Evolutionary conservation across 2,888 invertebrate species (phyloP).

Genomic region (Apamea monoglypha): DNA sequence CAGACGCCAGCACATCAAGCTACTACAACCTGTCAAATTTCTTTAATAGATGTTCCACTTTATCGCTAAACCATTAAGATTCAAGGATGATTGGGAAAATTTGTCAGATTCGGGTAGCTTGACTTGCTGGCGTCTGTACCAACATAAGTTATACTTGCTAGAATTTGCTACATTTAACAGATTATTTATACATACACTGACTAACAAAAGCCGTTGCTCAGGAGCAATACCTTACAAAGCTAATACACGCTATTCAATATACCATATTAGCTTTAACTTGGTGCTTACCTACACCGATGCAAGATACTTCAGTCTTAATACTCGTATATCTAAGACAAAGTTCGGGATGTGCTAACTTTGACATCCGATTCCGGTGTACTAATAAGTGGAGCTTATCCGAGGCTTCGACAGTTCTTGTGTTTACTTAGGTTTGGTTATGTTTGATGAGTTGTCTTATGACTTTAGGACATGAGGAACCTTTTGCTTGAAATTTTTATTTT

Average conservation of each 20-base stretch:
- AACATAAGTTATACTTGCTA: neutral
- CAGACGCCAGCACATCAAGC: too few relatives aligned
- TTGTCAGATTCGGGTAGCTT: too few relatives aligned
- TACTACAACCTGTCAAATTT: too few relatives aligned
- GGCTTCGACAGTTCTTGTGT: neutral
- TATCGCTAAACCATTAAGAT: too few relatives aligned
- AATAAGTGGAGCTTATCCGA: slow-evolving; percentile 12
- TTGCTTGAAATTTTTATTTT: neutral
- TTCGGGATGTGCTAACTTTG: slow-evolving; percentile 37
- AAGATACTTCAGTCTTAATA: slow-evolving; percentile 17
- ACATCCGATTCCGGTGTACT: slow-evolving; percentile 21
- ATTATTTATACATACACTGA: neutral
- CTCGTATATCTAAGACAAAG: slow-evolving; percentile 15
- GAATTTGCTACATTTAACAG: neutral
- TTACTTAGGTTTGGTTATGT: neutral
- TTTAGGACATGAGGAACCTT: neutral
- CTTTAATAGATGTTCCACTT: too few relatives aligned
- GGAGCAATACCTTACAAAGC: slow-evolving; percentile 12
- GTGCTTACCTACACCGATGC: neutral
- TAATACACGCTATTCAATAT: slow-evolving; percentile 17
- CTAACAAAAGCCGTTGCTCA: neutral
- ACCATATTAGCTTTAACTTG: slow-evolving; percentile 4
- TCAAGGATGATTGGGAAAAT: too few relatives aligned
- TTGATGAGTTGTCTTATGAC: neutral
- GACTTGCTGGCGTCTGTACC: too few relatives aligned